Evolutionary conservation across 2,113 vertebrate genomes (phyloP), one percentile per base, ranked within the genome.

Genomic region (Hiodon tergisus): DNA sequence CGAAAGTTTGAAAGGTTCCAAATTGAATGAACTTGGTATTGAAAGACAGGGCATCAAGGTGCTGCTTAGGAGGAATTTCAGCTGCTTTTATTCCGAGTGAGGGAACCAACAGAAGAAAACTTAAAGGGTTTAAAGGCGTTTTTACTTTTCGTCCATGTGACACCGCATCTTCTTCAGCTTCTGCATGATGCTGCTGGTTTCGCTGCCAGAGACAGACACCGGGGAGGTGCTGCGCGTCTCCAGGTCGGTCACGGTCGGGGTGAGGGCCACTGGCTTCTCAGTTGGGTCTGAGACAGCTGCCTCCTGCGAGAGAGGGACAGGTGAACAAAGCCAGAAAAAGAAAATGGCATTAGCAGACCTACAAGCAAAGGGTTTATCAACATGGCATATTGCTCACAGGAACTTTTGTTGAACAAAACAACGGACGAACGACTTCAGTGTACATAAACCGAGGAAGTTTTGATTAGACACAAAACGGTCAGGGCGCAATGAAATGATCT

Each of bases 141-240:
- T 31, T 95, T 97, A 99, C 96, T 98, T 98, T 84, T 98, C 95
- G 84, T 99, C 96, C 93, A 93, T 96, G 78, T 94, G 95, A 81
- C 92, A 95, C 79, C 92, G 94, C 96, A 99, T 98, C 89, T 96
- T 98, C 88, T 97, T 98, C 10, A 99, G 93, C 80, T 98, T 98
- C 86, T 98, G 94, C 97, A 99, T 96, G 84, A 99, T 98, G 89
- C 96, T 98, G 87, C 96, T 99, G 0, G 96, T 99, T 81, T 98
- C 97, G 76, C 95, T 97, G 82, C 96, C 96, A 17, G 97, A 98
- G 70, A 96, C 84, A 0, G 97, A 99, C 58, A 95, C 70, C 0
- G 95, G 90, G 13, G 97, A 99, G 76, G 93, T 92, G 78, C 93
- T 96, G 46, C 94, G 94, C 17, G 90, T 88, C 69, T 95, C 94